Conservation (phyloP, 2,888 invertebrate species). For the Cataglyphis rosenhaueri region DNA sequence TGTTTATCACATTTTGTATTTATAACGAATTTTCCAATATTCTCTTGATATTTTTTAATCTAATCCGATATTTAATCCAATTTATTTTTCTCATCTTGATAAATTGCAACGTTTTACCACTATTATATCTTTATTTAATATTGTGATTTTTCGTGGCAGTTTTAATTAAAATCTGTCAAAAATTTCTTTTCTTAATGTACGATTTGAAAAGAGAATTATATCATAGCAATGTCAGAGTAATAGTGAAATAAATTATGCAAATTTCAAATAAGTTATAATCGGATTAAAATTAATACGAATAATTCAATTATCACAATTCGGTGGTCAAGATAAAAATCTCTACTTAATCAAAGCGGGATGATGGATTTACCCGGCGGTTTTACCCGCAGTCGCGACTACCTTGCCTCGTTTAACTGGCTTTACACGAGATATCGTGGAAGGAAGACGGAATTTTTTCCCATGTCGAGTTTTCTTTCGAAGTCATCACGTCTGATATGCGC, state of each 20-base stretch:
- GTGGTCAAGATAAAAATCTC: constrained; percentile 19
- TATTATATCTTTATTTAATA: not conserved
- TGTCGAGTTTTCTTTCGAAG: constrained; percentile 60
- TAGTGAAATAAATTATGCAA: constrained; percentile 10
- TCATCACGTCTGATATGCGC: constrained; percentile 70
- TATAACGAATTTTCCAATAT: not conserved
- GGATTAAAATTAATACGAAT: constrained; percentile 1
- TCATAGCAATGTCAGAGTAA: not conserved
- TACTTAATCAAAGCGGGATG: constrained; percentile 13
- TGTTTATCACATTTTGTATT: not conserved
- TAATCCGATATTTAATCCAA: not conserved
- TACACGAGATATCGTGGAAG: constrained; percentile 33
- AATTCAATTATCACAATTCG: constrained; percentile 38
- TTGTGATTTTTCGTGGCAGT: not conserved
- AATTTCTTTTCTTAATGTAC: not conserved
- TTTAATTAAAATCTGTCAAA: not conserved
- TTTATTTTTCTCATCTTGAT: constrained; percentile 19
- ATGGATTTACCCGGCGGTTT: constrained; percentile 30
- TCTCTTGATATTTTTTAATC: not conserved
- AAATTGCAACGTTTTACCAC: not conserved
- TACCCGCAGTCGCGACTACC: constrained; percentile 37
- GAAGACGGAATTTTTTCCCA: constrained; percentile 53
- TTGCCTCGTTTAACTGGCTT: constrained; percentile 40
- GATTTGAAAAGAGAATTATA: not conserved
- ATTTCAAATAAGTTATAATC: constrained; percentile 27